These are phyloP conservation scores for Dreissena rostriformis DNA, from an alignment of 1,140 invertebrate species.

Conservation along the genomic window DNA sequence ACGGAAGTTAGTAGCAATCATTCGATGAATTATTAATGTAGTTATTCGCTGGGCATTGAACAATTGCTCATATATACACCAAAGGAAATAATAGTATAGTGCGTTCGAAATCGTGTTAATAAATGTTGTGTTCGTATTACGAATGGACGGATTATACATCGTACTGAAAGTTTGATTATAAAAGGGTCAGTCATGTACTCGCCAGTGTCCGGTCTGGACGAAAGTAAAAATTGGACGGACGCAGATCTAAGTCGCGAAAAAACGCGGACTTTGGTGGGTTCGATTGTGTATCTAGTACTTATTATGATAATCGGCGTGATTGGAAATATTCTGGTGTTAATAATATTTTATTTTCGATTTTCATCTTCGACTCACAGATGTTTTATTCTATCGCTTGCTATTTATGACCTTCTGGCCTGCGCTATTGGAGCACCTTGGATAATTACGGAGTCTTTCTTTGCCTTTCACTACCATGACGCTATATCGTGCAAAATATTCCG, in stretches of 20 bases:
- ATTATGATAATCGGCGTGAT: slow-evolving; percentile 63
- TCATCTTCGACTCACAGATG: slow-evolving; percentile 59
- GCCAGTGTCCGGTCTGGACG: neutral
- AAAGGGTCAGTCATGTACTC: slow-evolving; percentile 22
- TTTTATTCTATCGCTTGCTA: slow-evolving; percentile 63
- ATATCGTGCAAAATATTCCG: slow-evolving; percentile 69
- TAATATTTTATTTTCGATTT: slow-evolving; percentile 61
- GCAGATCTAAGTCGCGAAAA: slow-evolving; percentile 58
- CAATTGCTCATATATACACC: too few relatives aligned
- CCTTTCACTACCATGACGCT: slow-evolving; percentile 36
- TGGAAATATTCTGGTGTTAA: slow-evolving; percentile 64
- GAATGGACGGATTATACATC: too few relatives aligned
- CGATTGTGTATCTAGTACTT: slow-evolving; percentile 60
- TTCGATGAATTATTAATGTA: too few relatives aligned
- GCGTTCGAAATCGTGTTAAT: too few relatives aligned
- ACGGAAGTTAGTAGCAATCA: too few relatives aligned
- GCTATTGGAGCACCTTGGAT: slow-evolving; percentile 44
- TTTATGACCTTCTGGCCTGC: slow-evolving; percentile 70
- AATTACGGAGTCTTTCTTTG: slow-evolving; percentile 37
- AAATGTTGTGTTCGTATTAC: too few relatives aligned
- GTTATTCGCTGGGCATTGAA: too few relatives aligned
- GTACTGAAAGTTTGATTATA: too few relatives aligned
- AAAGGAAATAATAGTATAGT: too few relatives aligned
- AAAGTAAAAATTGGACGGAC: slow-evolving; percentile 25
- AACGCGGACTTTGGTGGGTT: slow-evolving; percentile 46